Evolutionary conservation across 2,113 vertebrate genomes (phyloP).

Genomic region (Phrynosoma blainvillii): DNA sequence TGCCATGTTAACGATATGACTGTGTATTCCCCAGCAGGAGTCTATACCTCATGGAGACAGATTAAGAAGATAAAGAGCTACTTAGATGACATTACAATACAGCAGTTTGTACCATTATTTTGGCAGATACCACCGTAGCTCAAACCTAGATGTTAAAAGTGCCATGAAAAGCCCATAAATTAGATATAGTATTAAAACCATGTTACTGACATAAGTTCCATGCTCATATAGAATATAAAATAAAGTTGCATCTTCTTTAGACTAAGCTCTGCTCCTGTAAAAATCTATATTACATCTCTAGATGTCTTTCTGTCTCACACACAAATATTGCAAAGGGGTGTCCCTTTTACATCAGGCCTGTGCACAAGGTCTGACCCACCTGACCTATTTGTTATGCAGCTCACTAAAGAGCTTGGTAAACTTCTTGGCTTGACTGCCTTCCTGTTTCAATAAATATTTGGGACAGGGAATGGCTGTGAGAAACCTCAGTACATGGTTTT

Average conservation of each 20-base stretch:
- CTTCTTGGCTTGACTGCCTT: neutral
- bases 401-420: neutral
- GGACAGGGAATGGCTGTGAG: too few species aligned
- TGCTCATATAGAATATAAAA: neutral
- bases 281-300: neutral
- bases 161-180: neutral
- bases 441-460: neutral
- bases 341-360: neutral
- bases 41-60: conserved; percentile 14
- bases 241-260: neutral
- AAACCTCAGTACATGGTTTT: neutral
- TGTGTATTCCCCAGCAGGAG: conserved; percentile 7
- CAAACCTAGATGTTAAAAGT: neutral
- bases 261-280: neutral
- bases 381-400: neutral
- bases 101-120: neutral
- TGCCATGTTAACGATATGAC: neutral
- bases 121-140: neutral
- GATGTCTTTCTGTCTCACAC: neutral
- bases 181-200: neutral
- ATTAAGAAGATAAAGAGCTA: conserved; percentile 32
- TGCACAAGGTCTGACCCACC: neutral
- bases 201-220: neutral
- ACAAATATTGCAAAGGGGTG: neutral
- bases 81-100: conserved; percentile 24